Percentiles rank a stretch among this genome's conserved stretches.
Evolutionary conservation across 2,113 vertebrate species (phyloP).

Genomic region (Sebastes schlegelii): DNA sequence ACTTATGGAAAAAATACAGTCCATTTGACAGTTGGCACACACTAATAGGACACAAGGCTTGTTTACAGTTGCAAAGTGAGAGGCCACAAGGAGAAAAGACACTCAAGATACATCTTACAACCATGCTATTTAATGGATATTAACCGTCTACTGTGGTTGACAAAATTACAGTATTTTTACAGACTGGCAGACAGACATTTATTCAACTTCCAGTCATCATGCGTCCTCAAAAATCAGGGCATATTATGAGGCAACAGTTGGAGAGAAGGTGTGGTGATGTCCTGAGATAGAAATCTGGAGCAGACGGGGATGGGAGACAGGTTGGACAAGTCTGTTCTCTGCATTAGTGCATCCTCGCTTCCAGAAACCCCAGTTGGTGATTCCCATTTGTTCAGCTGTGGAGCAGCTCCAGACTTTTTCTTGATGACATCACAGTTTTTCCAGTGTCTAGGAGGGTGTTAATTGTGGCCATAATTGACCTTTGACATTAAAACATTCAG

Average conservation of each 20-base stretch:
- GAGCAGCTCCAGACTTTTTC: neutral
- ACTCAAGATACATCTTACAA: neutral
- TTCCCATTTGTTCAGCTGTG: neutral
- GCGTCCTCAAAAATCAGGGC: neutral
- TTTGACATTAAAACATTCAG: neutral
- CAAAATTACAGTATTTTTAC: neutral
- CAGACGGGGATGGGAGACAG: conserved; percentile 25
- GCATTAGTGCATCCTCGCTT: neutral
- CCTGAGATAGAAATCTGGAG: neutral
- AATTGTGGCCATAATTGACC: neutral
- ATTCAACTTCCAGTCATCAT: neutral
- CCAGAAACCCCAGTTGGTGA: neutral
- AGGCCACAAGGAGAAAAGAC: neutral
- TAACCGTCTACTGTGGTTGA: neutral
- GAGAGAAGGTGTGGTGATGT: conserved; percentile 8
- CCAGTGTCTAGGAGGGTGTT: neutral
- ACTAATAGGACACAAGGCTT: neutral
- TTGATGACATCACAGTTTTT: neutral
- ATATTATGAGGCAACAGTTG: neutral
- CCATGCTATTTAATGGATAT: neutral
- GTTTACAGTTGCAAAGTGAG: neutral
- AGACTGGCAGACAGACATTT: neutral
- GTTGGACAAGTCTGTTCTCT: conserved; percentile 38
- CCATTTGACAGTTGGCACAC: neutral
- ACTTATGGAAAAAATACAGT: neutral